phyloP scores from a whole-genome alignment of 2,797 vertebrate species.

The Poecile montanus region DNA sequence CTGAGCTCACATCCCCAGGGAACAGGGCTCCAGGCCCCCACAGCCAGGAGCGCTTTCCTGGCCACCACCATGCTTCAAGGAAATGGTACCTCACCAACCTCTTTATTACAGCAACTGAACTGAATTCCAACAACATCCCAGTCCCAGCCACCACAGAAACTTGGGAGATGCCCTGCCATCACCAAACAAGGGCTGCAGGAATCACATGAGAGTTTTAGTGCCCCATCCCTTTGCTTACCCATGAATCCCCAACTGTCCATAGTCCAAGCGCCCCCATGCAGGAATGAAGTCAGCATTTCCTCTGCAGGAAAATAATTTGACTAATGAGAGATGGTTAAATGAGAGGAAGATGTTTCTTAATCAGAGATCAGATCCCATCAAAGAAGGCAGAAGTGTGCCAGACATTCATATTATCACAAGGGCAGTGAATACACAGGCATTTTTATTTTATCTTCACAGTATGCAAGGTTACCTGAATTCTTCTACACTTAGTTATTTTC shows the following conservation, averaged over 20 bases:
- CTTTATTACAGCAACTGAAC: neutral
- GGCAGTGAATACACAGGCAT: neutral
- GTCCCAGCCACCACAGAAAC: neutral
- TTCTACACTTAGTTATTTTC: neutral
- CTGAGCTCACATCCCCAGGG: neutral
- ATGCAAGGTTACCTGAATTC: neutral
- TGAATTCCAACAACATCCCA: neutral
- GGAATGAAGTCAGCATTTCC: neutral
- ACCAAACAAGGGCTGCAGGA: neutral
- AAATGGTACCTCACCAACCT: neutral
- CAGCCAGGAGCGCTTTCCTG: neutral
- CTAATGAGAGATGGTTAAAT: neutral
- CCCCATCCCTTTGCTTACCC: neutral
- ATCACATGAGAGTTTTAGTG: neutral
- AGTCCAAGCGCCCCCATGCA: accelerated
- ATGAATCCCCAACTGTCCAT: neutral
- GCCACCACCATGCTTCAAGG: neutral
- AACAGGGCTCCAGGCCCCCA: neutral
- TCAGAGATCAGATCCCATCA: neutral
- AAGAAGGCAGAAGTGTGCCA: neutral
- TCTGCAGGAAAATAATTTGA: neutral
- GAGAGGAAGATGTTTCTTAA: neutral
- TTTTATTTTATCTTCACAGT: neutral
- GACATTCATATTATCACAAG: neutral
- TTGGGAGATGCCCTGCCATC: neutral